phyloP scores from a whole-genome alignment of 2,888 invertebrate species.

The Baccha elongata region DNA sequence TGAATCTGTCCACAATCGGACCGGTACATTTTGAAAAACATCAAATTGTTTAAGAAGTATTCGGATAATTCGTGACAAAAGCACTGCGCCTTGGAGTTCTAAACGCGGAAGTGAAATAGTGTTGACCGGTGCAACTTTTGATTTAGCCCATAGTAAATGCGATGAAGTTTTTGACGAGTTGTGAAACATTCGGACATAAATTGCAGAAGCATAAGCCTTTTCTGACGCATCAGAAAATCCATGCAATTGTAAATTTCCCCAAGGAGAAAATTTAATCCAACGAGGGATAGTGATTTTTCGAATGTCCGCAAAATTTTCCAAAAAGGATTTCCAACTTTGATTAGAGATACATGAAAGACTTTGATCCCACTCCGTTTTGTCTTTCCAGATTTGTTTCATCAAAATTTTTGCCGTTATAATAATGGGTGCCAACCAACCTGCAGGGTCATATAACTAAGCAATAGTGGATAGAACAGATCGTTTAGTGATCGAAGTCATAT shows the following conservation, averaged over 20 bases:
- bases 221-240: conserved; percentile 58
- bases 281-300: conserved; percentile 39
- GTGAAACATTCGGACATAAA: conserved; percentile 26
- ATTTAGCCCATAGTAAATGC: no score
- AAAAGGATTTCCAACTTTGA: conserved; percentile 26
- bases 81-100: conserved; percentile 36
- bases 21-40: neutral
- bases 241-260: conserved; percentile 26
- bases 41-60: neutral
- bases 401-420: conserved; percentile 2
- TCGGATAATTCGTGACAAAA: conserved; percentile 21
- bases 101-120: conserved; percentile 27
- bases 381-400: conserved; percentile 30
- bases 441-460: conserved; percentile 40
- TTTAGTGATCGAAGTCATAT: conserved; percentile 22
- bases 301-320: neutral
- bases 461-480: conserved; percentile 45
- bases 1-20: conserved; percentile 24
- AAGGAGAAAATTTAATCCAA: conserved; percentile 37
- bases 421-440: conserved; percentile 28
- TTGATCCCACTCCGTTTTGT: conserved; percentile 42
- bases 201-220: conserved; percentile 35
- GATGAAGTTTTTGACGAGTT: neutral
- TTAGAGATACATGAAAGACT: neutral
- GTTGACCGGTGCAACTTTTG: no score